Evolutionary conservation across 2,888 invertebrate genomes (phyloP).

Genomic region (Cephus sareptanus): DNA sequence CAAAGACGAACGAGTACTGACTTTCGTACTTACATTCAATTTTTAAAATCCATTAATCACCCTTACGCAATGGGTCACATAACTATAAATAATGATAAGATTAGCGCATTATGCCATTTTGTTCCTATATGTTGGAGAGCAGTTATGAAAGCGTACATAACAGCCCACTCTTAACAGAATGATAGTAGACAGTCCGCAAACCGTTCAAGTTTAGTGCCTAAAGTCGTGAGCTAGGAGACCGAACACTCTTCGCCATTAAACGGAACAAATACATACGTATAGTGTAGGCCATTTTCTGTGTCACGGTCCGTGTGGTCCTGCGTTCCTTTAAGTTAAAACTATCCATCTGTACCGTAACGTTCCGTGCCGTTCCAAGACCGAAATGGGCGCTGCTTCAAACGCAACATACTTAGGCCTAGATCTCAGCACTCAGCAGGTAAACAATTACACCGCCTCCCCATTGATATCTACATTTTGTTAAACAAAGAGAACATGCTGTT

Average conservation of each 20-base stretch:
- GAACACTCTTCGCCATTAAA: neutral
- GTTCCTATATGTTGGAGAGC: neutral
- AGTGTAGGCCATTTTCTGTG: neutral
- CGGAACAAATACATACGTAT: neutral
- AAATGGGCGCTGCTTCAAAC: constrained; percentile 49
- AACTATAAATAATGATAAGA: constrained; percentile 29
- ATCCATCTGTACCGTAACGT: neutral
- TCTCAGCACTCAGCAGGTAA: constrained; percentile 89
- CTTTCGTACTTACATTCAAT: neutral
- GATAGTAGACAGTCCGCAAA: constrained; percentile 18
- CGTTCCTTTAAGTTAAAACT: constrained; percentile 2
- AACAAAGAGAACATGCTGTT: neutral
- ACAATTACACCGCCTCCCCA: constrained; percentile 33
- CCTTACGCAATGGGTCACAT: neutral
- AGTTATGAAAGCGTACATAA: neutral
- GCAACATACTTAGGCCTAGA: constrained; percentile 84
- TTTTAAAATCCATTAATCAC: constrained; percentile 7
- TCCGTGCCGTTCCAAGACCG: constrained; percentile 13
- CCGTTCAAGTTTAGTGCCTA: neutral
- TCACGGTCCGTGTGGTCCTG: neutral
- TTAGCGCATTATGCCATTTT: constrained; percentile 20
- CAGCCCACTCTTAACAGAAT: constrained; percentile 5
- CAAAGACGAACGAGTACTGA: neutral
- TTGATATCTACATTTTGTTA: neutral
- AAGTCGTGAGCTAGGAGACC: neutral